Percentiles rank a stretch among this genome's conserved stretches.
These are phyloP conservation scores for Aphelenchoides besseyi DNA, from an alignment of 1,140 invertebrate species.

Conservation along the genomic window DNA sequence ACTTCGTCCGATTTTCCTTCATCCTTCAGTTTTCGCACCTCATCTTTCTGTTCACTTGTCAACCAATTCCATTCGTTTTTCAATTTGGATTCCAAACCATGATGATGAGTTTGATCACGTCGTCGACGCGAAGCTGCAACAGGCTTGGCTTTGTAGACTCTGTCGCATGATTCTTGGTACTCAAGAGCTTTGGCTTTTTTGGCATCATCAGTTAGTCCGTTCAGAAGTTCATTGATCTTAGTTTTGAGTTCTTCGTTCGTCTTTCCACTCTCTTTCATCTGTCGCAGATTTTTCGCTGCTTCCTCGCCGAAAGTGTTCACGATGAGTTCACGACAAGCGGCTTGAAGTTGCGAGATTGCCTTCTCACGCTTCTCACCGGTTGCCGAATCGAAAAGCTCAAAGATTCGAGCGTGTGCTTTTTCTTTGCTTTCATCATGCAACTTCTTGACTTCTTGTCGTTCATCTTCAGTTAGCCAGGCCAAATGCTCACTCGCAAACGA, in stretches of 20 bases:
- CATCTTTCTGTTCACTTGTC: conserved; percentile 25
- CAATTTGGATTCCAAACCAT: conserved; percentile 16
- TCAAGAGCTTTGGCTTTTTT: conserved; percentile 14
- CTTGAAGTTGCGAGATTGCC: conserved; percentile 22
- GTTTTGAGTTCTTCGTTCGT: conserved; percentile 30
- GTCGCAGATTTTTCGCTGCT: conserved; percentile 33
- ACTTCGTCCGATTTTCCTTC: conserved; percentile 19
- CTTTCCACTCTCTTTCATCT: conserved; percentile 34
- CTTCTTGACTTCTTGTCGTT: conserved; percentile 9
- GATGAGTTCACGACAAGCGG: conserved; percentile 34
- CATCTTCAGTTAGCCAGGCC: conserved; percentile 42
- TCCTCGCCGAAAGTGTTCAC: conserved; percentile 37
- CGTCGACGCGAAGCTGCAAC: not conserved
- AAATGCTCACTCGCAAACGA: conserved; percentile 45
- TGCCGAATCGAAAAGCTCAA: conserved; percentile 22
- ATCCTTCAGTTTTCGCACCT: conserved; percentile 27
- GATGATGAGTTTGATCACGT: conserved; percentile 14
- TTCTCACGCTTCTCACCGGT: conserved; percentile 22
- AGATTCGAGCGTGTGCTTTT: conserved; percentile 35
- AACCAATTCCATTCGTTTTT: conserved; percentile 22
- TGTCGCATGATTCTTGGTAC: conserved; percentile 7
- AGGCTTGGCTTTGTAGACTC: not conserved
- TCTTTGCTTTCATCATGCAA: conserved; percentile 39
- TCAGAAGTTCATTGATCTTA: conserved; percentile 32
- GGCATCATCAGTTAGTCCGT: conserved; percentile 6